Base-by-base conservation (phyloP, 2,113 vertebrate genomes). In the Turnix velox region DNA sequence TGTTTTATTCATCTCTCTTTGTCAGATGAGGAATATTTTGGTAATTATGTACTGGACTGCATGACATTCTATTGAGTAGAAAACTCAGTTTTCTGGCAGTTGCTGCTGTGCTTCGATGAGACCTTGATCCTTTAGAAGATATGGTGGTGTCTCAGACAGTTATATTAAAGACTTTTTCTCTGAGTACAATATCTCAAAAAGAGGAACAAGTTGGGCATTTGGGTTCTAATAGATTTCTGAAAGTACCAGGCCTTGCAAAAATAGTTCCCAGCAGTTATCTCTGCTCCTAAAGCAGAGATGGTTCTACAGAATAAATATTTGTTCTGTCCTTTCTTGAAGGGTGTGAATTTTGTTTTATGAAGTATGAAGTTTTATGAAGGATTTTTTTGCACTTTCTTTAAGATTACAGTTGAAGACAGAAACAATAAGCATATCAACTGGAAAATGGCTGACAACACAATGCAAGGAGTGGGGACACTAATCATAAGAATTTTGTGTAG, bases 11-110 rank as follows among this genome's bases (percentile, higher is more conserved):
- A 65, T 75, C 59, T 84, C 74, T 92, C 57, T 93, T 93, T 18
- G 22, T 91, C 88, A 92, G 87, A 95, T 27, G 81, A 73, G 3
- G 30, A 94, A 90, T 96, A 95, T 65, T 91, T 84, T 63, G 61
- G 91, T 98, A 96, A 97, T 97, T 97, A 96, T 68, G 42, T 86
- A 83, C 57, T 95, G 91, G 92, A 92, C 77, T 86, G 39, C 87
- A 81, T 40, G 91, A 54, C 75, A 80, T 92, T 91, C 82, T 81
- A 80, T 78, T 61, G 45, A 91, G 62, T 78, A 84, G 66, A 37
- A 90, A 86, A 88, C 91, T 94, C 73, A 74, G 88, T 96, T 87
- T 95, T 95, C 84, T 96, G 94, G 96, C 94, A 96, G 90, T 91
- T 96, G 87, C 94, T 96, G 84, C 79, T 92, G 88, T 86, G 73